Percentiles rank a stretch among this genome's conserved stretches.
phyloP scores from a whole-genome alignment of 2,797 vertebrate genomes.

The Mormyrops attenuatus region DNA sequence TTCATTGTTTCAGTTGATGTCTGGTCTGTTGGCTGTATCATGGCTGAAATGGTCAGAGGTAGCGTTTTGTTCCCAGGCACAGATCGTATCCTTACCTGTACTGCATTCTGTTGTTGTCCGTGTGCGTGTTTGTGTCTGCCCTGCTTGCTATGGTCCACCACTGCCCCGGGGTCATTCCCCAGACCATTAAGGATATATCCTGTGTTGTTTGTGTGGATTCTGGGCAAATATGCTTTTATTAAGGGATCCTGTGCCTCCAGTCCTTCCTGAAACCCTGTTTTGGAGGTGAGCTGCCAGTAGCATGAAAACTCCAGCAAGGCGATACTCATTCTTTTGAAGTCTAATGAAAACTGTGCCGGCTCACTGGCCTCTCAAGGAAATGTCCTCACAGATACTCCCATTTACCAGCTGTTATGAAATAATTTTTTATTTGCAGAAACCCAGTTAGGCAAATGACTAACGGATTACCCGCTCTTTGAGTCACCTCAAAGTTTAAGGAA shows the following conservation, averaged over 20 bases:
- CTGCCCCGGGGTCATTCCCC: background rate
- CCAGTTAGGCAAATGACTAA: background rate
- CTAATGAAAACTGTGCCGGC: background rate
- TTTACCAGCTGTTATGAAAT: background rate
- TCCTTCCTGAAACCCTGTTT: background rate
- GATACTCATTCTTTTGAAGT: background rate
- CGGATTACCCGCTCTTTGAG: background rate
- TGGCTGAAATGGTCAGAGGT: constrained; percentile 99
- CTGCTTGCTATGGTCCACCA: background rate
- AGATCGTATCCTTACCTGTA: constrained; percentile 97
- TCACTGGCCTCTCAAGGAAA: background rate
- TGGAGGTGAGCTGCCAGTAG: background rate
- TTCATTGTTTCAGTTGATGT: constrained; percentile 99
- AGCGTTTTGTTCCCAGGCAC: constrained; percentile 99
- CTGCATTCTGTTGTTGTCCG: constrained; percentile 40
- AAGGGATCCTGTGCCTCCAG: background rate
- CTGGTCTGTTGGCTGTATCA: constrained; percentile 99
- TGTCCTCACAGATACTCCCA: background rate
- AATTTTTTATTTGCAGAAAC: background rate
- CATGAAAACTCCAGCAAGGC: background rate
- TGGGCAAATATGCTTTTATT: background rate
- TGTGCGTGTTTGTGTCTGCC: background rate
- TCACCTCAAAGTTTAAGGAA: background rate
- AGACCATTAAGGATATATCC: background rate
- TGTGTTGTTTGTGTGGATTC: background rate